Evolutionary conservation across 2,888 invertebrate species (phyloP), one percentile per base, ranked within the genome.

Genomic region (Brachyptera putata): DNA sequence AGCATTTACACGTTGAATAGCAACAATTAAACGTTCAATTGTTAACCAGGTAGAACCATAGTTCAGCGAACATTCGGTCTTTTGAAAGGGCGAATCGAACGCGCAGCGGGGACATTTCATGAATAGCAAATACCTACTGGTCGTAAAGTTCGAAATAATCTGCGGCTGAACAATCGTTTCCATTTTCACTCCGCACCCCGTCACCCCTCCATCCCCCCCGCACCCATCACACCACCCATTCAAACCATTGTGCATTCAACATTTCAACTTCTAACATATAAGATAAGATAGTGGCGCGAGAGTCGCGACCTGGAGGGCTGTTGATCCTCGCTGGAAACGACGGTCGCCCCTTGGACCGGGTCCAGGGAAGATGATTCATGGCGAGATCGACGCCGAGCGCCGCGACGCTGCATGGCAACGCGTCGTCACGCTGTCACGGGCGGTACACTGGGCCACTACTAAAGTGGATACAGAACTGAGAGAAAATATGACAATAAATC

Each of bases 101-200:
- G 11, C 7, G 7, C 11, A 5, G 5, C 18, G 46, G 24, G 21
- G 46, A 46, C 46, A 46, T 46, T 46, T n/a, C 46, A 46, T 46
- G 46, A 46, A 46, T 46, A 46, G 46, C 46, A 46, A 46, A 46
- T 46, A 46, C 22, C 46, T n/a, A 21, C 46, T 24, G 9, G 46
- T 24, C 46, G n/a, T 46, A 46, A 46, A 46, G 46, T 46, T 46
- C 24, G 46, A 46, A 46, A 46, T 46, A 46, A 46, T 46, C 24
- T 24, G 46, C 21, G 1, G 4, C 4, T 16, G 43, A 46, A 46
- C 46, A 46, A 46, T 46, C 46, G 30, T 30, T 11, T 30, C 7
- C n/a, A n/a, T n/a, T 16, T 14, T 16, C 41, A 41, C 5, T 5
- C 4, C 9, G n/a, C 18, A 41, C 7, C 14, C 41, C 41, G 41